phyloP scores from a whole-genome alignment of 2,113 vertebrate genomes.

The Eretmodus cyanostictus region DNA sequence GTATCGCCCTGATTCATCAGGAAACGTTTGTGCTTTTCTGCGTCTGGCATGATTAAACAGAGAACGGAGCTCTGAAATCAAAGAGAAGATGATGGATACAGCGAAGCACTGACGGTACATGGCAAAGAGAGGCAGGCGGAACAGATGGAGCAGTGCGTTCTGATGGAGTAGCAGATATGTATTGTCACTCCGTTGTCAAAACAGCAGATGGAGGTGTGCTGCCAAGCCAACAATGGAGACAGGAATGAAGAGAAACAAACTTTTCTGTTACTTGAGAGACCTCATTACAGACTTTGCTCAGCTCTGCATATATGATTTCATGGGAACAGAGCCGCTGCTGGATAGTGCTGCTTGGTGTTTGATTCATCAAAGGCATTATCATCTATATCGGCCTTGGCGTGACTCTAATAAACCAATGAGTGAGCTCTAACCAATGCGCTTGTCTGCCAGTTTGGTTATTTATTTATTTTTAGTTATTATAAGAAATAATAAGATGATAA shows the following conservation, averaged over 20 bases:
- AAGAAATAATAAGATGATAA: background rate
- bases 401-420: background rate
- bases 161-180: constrained; percentile 40
- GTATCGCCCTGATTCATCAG: background rate
- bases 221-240: constrained; percentile 4
- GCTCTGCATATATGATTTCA: background rate
- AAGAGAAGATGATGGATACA: constrained; percentile 45
- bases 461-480: rapidly evolving
- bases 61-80: constrained; percentile 29
- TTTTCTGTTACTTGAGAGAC: background rate
- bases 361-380: background rate
- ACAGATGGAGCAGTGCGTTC: constrained; percentile 53
- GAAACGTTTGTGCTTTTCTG: background rate
- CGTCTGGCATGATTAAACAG: constrained; percentile 3
- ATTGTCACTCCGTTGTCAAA: constrained; percentile 46
- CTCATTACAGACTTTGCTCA: background rate
- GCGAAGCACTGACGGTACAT: background rate
- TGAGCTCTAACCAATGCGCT: background rate
- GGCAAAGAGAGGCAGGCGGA: constrained; percentile 13
- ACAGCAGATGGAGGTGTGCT: constrained; percentile 62
- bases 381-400: background rate
- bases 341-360: background rate
- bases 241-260: background rate
- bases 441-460: background rate
- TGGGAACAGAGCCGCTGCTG: background rate